Conservation (phyloP, 1,140 invertebrate genomes). For the Cydia splendana region DNA sequence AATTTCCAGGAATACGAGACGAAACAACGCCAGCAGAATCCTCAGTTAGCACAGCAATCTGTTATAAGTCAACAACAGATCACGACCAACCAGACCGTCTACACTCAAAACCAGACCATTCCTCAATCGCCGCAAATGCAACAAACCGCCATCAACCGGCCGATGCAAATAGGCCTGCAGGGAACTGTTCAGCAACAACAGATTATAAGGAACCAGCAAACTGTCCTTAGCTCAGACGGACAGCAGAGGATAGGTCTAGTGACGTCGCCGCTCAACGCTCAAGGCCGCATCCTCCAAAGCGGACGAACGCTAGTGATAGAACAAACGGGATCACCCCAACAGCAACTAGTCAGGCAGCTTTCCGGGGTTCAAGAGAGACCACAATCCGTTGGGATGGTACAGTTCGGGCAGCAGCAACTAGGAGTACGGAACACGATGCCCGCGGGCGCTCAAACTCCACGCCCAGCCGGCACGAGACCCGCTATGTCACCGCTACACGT, state of each 20-base stretch:
- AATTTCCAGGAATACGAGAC: constrained; percentile 79
- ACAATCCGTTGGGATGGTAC: constrained; percentile 59
- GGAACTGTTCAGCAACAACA: constrained; percentile 65
- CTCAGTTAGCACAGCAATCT: constrained; percentile 67
- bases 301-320: constrained; percentile 70
- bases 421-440: constrained; percentile 71
- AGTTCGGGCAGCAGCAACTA: constrained; percentile 69
- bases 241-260: constrained; percentile 71
- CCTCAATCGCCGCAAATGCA: constrained; percentile 65
- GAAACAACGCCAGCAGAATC: constrained; percentile 78
- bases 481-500: constrained; percentile 70
- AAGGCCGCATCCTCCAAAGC: constrained; percentile 62
- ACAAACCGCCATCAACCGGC: constrained; percentile 57
- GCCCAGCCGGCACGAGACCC: constrained; percentile 56
- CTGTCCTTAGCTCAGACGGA: constrained; percentile 62
- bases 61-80: constrained; percentile 76
- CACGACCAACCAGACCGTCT: constrained; percentile 61
- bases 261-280: constrained; percentile 63
- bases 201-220: constrained; percentile 67
- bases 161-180: constrained; percentile 70
- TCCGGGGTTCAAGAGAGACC: constrained; percentile 58
- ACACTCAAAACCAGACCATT: constrained; percentile 69
- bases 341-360: constrained; percentile 64
- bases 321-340: constrained; percentile 60
- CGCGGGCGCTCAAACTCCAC: constrained; percentile 64